Evolutionary conservation across 2,888 invertebrate species (phyloP).

Genomic region (Stratiomys singularior): DNA sequence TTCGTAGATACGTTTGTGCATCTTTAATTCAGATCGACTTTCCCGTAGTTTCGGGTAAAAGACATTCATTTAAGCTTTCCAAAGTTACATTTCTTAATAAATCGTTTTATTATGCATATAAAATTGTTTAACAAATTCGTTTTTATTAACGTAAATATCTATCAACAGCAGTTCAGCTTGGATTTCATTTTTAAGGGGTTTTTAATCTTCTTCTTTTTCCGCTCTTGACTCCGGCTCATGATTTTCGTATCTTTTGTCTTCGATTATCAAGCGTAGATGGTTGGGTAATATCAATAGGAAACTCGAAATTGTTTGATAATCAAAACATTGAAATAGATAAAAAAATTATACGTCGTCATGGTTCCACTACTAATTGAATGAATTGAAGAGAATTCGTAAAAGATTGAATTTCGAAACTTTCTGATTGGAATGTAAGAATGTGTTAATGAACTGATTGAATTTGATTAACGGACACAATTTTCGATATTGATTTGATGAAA

Average conservation of each 20-base stretch:
- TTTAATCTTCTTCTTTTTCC: too few relatives aligned
- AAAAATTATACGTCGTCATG: too few relatives aligned
- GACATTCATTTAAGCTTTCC: slow-evolving; percentile 5
- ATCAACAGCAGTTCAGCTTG: too few relatives aligned
- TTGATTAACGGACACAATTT: not conserved
- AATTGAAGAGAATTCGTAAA: not conserved
- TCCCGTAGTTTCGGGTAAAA: too few relatives aligned
- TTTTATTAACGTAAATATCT: not conserved
- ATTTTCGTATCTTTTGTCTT: too few relatives aligned
- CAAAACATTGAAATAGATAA: not conserved
- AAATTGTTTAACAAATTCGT: slow-evolving; percentile 30
- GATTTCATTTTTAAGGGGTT: too few relatives aligned
- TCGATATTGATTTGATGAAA: not conserved
- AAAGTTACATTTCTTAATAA: slow-evolving; percentile 23
- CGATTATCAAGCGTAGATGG: too few relatives aligned
- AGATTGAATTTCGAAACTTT: slow-evolving; percentile 1
- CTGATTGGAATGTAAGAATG: slow-evolving; percentile 13
- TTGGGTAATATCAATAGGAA: too few relatives aligned
- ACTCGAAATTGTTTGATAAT: too few relatives aligned
- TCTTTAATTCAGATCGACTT: too few relatives aligned
- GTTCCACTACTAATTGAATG: not conserved
- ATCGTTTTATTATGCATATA: slow-evolving; percentile 24
- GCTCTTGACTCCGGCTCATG: too few relatives aligned
- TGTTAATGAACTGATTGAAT: slow-evolving; percentile 22
- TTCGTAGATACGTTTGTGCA: not conserved